Percentiles rank a stretch among this genome's conserved stretches.
Evolutionary conservation across 1,140 invertebrate genomes (phyloP).

Genomic region (Drosophila serrata): DNA sequence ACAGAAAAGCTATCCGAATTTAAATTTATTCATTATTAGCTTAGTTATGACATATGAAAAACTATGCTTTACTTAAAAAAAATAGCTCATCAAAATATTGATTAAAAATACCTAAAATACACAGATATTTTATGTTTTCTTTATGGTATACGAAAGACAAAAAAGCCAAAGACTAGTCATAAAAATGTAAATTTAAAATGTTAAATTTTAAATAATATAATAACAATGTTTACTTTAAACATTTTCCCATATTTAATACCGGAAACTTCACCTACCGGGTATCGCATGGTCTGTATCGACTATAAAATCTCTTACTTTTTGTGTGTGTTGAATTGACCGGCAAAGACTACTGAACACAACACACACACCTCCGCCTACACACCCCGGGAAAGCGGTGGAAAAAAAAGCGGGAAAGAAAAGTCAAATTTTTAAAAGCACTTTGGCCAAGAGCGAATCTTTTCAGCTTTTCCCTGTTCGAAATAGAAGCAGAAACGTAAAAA

Average conservation of each 20-base stretch:
- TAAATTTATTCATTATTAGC: no score
- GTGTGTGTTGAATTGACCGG: conserved; percentile 40
- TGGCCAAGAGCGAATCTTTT: conserved; percentile 40
- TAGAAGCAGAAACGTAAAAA: conserved; percentile 18
- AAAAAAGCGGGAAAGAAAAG: conserved; percentile 13
- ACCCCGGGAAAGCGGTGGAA: conserved; percentile 2
- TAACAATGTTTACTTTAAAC: no score
- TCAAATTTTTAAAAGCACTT: conserved; percentile 60
- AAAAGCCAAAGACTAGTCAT: no score
- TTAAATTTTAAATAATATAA: no score
- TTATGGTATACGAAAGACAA: no score
- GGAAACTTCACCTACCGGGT: not conserved
- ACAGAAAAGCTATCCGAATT: no score
- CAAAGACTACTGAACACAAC: conserved; percentile 24
- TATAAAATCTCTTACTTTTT: not conserved
- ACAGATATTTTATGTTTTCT: no score
- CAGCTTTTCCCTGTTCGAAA: conserved; percentile 10
- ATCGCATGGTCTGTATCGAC: not conserved
- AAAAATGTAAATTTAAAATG: no score
- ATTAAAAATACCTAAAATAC: no score
- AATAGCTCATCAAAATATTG: no score
- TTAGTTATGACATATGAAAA: no score
- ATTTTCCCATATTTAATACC: not conserved
- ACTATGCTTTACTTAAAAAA: no score
- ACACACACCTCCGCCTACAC: not conserved